phyloP scores from a whole-genome alignment of 1,140 invertebrate species.

The Achroia grisella region DNA sequence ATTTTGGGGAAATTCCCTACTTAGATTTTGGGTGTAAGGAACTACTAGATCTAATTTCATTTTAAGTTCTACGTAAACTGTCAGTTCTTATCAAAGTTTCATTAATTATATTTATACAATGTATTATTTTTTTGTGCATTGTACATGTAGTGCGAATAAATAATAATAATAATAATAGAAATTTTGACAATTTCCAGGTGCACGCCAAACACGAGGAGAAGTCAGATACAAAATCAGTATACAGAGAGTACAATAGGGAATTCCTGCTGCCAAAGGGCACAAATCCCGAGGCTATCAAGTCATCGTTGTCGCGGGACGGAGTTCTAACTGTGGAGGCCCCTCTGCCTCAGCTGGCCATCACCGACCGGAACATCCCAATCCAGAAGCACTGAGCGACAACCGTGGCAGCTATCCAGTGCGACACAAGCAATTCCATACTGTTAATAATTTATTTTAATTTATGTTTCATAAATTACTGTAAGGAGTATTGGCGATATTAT shows the following conservation, averaged over 20 bases:
- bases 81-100: too few relatives aligned
- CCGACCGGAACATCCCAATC: slow-evolving; percentile 71
- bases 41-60: too few relatives aligned
- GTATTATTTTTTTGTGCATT: too few relatives aligned
- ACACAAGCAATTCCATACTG: slow-evolving; percentile 69
- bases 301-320: slow-evolving; percentile 92
- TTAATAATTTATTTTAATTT: slow-evolving; percentile 73
- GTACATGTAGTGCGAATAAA: too few relatives aligned
- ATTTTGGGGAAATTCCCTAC: too few relatives aligned
- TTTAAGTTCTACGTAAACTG: too few relatives aligned
- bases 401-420: slow-evolving; percentile 21
- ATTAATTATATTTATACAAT: too few relatives aligned
- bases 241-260: slow-evolving; percentile 96
- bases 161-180: too few relatives aligned
- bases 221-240: slow-evolving; percentile 93
- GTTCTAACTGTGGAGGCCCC: slow-evolving; percentile 96
- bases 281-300: slow-evolving; percentile 93
- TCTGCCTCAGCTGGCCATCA: slow-evolving; percentile 82
- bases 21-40: too few relatives aligned
- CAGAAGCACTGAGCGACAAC: slow-evolving; percentile 63
- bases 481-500: slow-evolving; percentile 46
- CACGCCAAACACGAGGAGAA: slow-evolving; percentile 98
- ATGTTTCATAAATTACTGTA: slow-evolving; percentile 52
- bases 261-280: slow-evolving; percentile 95
- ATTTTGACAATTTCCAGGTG: slow-evolving; percentile 81